Evolutionary conservation across 2,113 vertebrate species (phyloP).

Genomic region (Cyrtonyx montezumae): DNA sequence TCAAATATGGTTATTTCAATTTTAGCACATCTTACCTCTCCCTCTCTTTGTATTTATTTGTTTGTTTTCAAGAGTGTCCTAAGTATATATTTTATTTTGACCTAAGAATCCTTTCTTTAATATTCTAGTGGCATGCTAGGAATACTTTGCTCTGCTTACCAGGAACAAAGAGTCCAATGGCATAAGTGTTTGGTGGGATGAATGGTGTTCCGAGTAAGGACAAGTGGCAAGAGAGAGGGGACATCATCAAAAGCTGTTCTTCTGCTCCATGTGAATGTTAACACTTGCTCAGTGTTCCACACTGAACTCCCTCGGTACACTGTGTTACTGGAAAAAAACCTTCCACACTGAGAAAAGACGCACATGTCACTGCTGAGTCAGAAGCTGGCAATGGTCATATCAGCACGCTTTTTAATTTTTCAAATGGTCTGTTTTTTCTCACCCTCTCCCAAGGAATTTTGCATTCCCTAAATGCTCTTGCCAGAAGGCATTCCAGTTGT

Average conservation of each 20-base stretch:
- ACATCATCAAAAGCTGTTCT: constrained; percentile 2
- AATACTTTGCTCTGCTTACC: background rate
- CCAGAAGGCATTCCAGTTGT: background rate
- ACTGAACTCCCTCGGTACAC: background rate
- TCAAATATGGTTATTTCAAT: background rate
- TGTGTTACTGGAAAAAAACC: background rate
- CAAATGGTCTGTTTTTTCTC: background rate
- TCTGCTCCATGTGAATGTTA: background rate
- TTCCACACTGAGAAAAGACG: fast-evolving
- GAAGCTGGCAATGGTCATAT: background rate
- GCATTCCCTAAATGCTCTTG: background rate
- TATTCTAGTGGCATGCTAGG: background rate
- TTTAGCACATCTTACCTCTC: background rate
- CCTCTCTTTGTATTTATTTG: background rate
- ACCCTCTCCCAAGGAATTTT: background rate
- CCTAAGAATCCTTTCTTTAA: background rate
- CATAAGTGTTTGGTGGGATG: background rate
- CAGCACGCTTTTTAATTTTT: background rate
- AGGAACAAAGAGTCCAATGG: background rate
- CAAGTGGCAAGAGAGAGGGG: background rate
- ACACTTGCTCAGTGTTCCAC: background rate
- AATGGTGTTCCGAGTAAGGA: background rate
- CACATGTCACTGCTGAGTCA: background rate
- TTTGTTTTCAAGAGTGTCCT: background rate
- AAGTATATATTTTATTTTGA: background rate